A percentile compares a stretch with the other conserved stretches of the same genome.
Conservation (phyloP, 2,113 vertebrate species). For the Thryonomys swinderianus region DNA sequence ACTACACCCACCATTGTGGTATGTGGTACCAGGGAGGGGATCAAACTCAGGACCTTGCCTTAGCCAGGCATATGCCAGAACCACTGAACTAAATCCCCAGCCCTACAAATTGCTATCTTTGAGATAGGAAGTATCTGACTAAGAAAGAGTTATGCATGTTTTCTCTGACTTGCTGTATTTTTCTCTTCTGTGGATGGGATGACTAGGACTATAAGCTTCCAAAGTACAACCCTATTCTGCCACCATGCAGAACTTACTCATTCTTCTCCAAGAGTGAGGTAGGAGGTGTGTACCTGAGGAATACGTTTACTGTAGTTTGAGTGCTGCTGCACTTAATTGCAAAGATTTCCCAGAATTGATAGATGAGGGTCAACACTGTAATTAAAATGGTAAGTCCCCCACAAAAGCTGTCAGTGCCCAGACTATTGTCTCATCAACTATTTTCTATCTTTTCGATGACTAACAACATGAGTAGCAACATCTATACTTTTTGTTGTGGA, state of each 20-base stretch:
- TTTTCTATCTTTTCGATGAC: background rate
- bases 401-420: background rate
- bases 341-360: background rate
- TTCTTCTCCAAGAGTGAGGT: background rate
- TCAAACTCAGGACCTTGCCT: too few relatives aligned
- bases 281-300: background rate
- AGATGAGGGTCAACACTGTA: slow-evolving; percentile 35
- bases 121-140: background rate
- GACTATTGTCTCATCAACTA: background rate
- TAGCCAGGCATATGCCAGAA: too few relatives aligned
- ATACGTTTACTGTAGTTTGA: background rate
- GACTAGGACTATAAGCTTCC: background rate
- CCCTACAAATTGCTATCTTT: background rate
- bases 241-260: background rate
- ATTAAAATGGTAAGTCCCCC: background rate
- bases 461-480: background rate
- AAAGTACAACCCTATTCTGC: background rate
- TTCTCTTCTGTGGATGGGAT: background rate
- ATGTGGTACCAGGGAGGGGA: too few relatives aligned
- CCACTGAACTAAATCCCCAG: too few relatives aligned
- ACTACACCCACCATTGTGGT: too few relatives aligned
- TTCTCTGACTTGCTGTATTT: background rate
- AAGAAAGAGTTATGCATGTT: background rate
- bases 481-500: background rate
- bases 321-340: slow-evolving; percentile 21